Evolutionary conservation across 92 coral and sea anemone species (phyloP).

Genomic region (Isaurus tuberculatus): DNA sequence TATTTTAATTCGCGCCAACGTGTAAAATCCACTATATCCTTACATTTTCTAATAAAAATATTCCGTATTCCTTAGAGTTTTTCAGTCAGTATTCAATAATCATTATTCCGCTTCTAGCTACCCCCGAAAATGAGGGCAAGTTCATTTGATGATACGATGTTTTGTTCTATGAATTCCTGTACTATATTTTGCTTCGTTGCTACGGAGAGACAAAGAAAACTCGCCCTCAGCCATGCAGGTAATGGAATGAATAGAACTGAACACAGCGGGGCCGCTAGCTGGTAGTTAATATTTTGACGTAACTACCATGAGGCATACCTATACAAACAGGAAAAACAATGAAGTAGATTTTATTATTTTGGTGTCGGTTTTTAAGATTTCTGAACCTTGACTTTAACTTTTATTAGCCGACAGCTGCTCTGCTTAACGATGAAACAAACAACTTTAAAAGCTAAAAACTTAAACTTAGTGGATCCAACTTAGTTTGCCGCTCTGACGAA

Average conservation of each 20-base stretch:
- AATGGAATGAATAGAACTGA: neutral
- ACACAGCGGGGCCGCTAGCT: neutral
- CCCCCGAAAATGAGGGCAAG: neutral
- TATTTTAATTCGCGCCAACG: too few relatives aligned
- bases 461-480: too few relatives aligned
- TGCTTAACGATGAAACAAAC: neutral
- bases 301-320: neutral
- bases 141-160: neutral
- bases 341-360: neutral
- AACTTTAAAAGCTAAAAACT: too few relatives aligned
- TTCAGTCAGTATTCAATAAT: too few relatives aligned
- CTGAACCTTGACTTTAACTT: neutral
- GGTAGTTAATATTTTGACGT: neutral
- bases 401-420: neutral
- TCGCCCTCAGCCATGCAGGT: neutral
- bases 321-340: neutral
- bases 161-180: neutral
- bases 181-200: conserved; percentile 6
- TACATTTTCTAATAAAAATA: too few relatives aligned
- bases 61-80: too few relatives aligned
- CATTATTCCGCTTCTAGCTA: neutral
- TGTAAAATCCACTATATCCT: too few relatives aligned
- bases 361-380: neutral
- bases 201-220: neutral
- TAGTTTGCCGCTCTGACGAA: too few relatives aligned